Percentiles rank a stretch among this genome's conserved stretches.
Evolutionary conservation across 1,140 invertebrate species (phyloP).

Genomic region (Hetaerina americana): DNA sequence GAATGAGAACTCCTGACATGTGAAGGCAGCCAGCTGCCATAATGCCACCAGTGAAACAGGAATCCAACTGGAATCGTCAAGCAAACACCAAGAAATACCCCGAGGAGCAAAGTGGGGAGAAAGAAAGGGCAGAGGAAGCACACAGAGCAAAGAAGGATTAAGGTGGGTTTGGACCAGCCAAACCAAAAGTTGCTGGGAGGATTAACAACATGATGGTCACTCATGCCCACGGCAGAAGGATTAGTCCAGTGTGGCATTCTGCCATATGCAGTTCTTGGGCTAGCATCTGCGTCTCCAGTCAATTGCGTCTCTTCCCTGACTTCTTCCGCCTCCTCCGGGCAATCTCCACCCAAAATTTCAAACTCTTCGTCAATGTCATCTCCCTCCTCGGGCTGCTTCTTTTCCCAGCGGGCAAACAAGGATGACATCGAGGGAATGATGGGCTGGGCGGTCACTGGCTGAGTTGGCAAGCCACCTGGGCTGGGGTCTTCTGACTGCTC

Average conservation of each 20-base stretch:
- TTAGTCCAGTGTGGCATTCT: background rate
- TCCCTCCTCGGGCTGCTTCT: conserved; percentile 29
- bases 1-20: background rate
- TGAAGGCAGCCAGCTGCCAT: background rate
- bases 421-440: background rate
- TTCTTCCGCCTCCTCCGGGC: background rate
- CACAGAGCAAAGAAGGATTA: background rate
- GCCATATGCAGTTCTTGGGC: background rate
- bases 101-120: background rate
- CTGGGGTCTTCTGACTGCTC: background rate
- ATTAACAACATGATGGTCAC: background rate
- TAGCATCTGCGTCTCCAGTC: background rate
- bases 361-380: conserved; percentile 21
- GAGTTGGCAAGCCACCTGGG: no score
- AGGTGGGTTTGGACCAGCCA: background rate
- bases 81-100: background rate
- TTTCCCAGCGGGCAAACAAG: conserved; percentile 25
- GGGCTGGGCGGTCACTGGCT: no score
- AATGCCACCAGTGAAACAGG: background rate
- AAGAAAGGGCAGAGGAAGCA: background rate
- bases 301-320: background rate
- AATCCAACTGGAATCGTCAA: background rate
- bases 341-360: conserved; percentile 1
- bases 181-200: background rate
- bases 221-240: background rate